A percentile compares a stretch with the other conserved stretches of the same genome.
Conservation (phyloP, 2,113 vertebrate species). For the Dromas ardeola region DNA sequence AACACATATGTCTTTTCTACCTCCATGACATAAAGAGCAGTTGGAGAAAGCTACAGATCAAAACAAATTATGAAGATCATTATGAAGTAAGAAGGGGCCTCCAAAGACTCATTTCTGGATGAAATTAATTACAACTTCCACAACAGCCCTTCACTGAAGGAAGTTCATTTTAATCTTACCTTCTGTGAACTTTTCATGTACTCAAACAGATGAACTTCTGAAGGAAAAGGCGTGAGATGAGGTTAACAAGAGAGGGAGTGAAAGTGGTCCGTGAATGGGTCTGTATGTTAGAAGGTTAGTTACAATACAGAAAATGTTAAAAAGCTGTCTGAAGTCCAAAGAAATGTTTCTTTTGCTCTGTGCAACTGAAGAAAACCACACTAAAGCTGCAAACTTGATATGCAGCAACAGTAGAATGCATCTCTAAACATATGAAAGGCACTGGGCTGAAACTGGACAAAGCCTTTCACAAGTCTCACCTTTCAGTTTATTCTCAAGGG, state of each 20-base stretch:
- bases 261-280: constrained; percentile 4
- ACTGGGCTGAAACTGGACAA: constrained; percentile 41
- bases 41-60: not conserved
- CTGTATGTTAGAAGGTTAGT: constrained; percentile 2
- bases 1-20: not conserved
- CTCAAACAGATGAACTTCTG: not conserved
- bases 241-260: not conserved
- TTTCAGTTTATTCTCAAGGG: constrained; percentile 61
- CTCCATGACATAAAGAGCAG: not conserved
- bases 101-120: not conserved
- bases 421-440: constrained; percentile 46
- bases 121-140: not conserved
- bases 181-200: not conserved
- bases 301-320: not conserved
- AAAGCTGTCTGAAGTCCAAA: constrained; percentile 32
- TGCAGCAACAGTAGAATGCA: constrained; percentile 54
- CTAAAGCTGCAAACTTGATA: constrained; percentile 51
- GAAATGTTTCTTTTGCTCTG: constrained; percentile 34
- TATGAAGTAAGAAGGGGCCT: not conserved
- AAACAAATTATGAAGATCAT: not conserved
- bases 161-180: not conserved
- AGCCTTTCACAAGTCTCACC: constrained; percentile 60
- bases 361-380: constrained; percentile 5
- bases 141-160: not conserved
- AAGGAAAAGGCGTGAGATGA: not conserved